Percentiles rank a stretch among this genome's conserved stretches.
Conservation (phyloP, 2,888 invertebrate species). For the Pteria penguin region DNA sequence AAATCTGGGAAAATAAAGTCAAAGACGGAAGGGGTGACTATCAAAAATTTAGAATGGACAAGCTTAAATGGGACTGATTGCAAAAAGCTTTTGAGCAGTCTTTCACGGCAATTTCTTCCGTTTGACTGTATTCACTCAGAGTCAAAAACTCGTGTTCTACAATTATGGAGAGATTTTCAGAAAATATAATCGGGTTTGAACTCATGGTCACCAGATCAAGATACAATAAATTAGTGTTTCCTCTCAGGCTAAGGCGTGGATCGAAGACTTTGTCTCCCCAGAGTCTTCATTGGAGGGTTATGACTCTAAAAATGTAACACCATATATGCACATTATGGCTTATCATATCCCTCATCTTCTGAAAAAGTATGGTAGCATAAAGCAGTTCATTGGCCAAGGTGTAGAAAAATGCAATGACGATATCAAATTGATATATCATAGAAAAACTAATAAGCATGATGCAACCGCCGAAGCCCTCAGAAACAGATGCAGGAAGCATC, state of each 20-base stretch:
- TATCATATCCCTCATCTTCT: conserved; percentile 8
- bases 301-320: conserved; percentile 12
- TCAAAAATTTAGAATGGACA: conserved; percentile 22
- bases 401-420: conserved; percentile 16
- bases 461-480: conserved; percentile 11
- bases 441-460: conserved; percentile 22
- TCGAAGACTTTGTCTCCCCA: neutral
- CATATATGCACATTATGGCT: conserved; percentile 18
- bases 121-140: neutral
- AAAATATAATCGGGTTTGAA: neutral
- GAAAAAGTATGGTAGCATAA: neutral
- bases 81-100: neutral
- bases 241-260: neutral
- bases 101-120: neutral
- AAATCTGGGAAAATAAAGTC: conserved; percentile 13
- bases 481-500: neutral
- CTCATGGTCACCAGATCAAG: neutral
- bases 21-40: conserved; percentile 19
- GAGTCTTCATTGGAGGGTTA: neutral
- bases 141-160: neutral
- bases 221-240: neutral
- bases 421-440: conserved; percentile 17
- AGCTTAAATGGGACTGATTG: conserved; percentile 12
- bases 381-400: conserved; percentile 14
- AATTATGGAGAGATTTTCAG: neutral